Conservation (phyloP, 2,888 invertebrate genomes). For the Actias luna region DNA sequence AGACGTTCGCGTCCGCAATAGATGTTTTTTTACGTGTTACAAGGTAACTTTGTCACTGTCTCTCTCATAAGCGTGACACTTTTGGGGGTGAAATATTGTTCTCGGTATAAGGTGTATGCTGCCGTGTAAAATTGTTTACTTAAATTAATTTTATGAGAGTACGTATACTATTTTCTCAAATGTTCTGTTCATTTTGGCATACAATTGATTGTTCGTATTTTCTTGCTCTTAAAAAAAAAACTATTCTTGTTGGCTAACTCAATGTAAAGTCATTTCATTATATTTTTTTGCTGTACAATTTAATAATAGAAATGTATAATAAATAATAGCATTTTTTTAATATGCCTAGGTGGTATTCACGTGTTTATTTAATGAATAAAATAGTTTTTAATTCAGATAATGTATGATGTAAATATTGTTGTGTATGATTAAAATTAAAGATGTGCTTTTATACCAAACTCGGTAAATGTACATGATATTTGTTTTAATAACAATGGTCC, state of each 20-base stretch:
- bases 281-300: too few relatives aligned
- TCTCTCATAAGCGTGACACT: slow-evolving; percentile 28
- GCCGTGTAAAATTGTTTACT: slow-evolving; percentile 1
- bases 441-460: too few relatives aligned
- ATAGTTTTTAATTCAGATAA: too few relatives aligned
- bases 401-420: too few relatives aligned
- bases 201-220: not conserved
- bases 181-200: not conserved
- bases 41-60: slow-evolving; percentile 50
- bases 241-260: not conserved
- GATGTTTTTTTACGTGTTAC: slow-evolving; percentile 38
- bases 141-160: not conserved
- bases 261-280: too few relatives aligned
- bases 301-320: too few relatives aligned
- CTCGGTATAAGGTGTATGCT: slow-evolving; percentile 12
- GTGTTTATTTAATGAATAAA: too few relatives aligned
- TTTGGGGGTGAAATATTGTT: slow-evolving; percentile 29
- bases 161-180: not conserved
- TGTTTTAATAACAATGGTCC: too few relatives aligned
- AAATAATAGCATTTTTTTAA: too few relatives aligned
- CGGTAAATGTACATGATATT: too few relatives aligned
- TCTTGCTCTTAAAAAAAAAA: not conserved
- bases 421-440: too few relatives aligned
- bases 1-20: slow-evolving; percentile 41
- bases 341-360: too few relatives aligned